phyloP scores from a whole-genome alignment of 2,888 invertebrate species.

The Agrochola lychnidis region DNA sequence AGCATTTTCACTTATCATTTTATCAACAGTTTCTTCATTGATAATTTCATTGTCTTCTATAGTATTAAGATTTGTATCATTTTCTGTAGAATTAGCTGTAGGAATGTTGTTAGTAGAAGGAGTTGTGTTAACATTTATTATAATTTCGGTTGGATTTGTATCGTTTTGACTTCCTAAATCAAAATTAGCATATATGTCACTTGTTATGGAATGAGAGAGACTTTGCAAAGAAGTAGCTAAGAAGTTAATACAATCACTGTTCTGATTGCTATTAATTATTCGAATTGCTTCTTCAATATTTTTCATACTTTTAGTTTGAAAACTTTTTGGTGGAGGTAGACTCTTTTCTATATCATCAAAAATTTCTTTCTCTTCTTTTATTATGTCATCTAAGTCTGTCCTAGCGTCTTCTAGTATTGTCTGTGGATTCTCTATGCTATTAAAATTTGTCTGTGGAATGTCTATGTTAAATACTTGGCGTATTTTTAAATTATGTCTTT shows the following conservation, averaged over 20 bases:
- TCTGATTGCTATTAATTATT: conserved; percentile 62
- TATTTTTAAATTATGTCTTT: conserved; percentile 23
- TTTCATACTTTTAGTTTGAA: conserved; percentile 29
- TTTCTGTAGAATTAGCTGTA: background rate
- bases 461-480: conserved; percentile 35
- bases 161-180: background rate
- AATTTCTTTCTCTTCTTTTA: background rate
- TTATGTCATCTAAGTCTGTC: background rate
- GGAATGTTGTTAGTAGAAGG: too few species aligned
- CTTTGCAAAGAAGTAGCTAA: conserved; percentile 38
- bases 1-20: background rate
- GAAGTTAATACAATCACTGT: conserved; percentile 29
- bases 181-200: background rate
- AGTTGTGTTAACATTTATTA: background rate
- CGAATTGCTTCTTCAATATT: conserved; percentile 61
- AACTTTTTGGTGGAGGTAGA: background rate
- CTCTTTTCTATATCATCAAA: background rate
- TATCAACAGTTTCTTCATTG: background rate
- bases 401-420: background rate
- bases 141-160: background rate
- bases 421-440: background rate
- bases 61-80: background rate
- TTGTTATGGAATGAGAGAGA: conserved; percentile 14
- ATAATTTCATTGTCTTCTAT: background rate
- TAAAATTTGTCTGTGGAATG: conserved; percentile 13